A percentile compares a stretch with the other conserved stretches of the same genome.
These are phyloP conservation scores for Mobula birostris DNA, from an alignment of 2,113 vertebrate genomes.

Conservation along the genomic window DNA sequence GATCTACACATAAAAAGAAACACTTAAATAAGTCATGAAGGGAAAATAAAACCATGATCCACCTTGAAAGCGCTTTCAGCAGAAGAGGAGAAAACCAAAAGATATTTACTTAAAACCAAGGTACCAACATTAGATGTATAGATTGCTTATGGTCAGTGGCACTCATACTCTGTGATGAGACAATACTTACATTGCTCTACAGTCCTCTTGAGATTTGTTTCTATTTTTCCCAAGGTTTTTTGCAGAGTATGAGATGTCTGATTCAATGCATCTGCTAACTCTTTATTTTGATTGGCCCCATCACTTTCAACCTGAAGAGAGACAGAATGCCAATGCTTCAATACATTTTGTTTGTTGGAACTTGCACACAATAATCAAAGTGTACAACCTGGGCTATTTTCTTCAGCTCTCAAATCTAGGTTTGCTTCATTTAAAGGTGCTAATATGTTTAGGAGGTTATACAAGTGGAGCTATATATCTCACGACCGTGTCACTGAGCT, in stretches of 20 bases:
- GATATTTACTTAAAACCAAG: background rate
- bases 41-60: background rate
- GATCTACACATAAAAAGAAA: background rate
- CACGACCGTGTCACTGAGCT: background rate
- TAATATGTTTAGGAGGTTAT: background rate
- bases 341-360: background rate
- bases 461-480: background rate
- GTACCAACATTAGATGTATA: background rate
- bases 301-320: conserved; percentile 4
- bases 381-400: background rate
- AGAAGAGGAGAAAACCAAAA: background rate
- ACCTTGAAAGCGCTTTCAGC: background rate
- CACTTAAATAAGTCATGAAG: background rate
- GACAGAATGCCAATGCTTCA: background rate
- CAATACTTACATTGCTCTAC: background rate
- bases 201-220: background rate
- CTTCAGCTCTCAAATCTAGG: background rate
- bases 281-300: background rate
- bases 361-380: background rate
- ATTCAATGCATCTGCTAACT: background rate
- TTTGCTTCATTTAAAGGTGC: background rate
- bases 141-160: background rate
- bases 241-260: background rate
- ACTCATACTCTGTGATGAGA: background rate
- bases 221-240: background rate